Evolutionary conservation across 2,888 invertebrate genomes (phyloP).

Genomic region (Drosophila diplacantha): DNA sequence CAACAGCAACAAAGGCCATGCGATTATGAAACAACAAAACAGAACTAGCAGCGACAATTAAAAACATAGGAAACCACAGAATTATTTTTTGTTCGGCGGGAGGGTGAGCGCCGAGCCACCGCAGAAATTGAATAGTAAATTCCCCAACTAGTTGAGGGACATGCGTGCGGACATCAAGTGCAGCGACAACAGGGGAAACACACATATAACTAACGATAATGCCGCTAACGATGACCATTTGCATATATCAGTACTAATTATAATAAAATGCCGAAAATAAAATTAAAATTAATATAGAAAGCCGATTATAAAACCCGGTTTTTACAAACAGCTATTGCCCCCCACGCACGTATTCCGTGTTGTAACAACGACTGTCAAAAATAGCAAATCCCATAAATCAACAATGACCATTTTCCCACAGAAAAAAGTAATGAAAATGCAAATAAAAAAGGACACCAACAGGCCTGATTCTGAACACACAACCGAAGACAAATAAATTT

Average conservation of each 20-base stretch:
- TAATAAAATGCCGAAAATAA: slow-evolving; percentile 72
- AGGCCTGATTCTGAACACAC: slow-evolving; percentile 21
- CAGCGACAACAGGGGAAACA: slow-evolving; percentile 44
- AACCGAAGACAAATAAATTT: slow-evolving; percentile 36
- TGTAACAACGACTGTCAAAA: slow-evolving; percentile 63
- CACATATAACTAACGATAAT: slow-evolving; percentile 26
- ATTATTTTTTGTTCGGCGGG: slow-evolving; percentile 41
- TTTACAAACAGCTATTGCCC: slow-evolving; percentile 16
- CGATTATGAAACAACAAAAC: slow-evolving; percentile 49
- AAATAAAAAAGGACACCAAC: slow-evolving; percentile 24
- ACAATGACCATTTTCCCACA: slow-evolving; percentile 56
- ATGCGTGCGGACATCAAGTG: slow-evolving; percentile 58
- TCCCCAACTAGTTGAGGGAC: slow-evolving; percentile 38
- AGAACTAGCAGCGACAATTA: slow-evolving; percentile 52
- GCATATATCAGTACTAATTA: slow-evolving; percentile 70
- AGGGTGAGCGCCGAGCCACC: slow-evolving; percentile 24
- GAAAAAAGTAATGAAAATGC: slow-evolving; percentile 24
- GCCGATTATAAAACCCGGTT: slow-evolving; percentile 63
- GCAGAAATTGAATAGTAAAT: slow-evolving; percentile 40
- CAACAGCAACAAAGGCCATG: slow-evolving; percentile 53
- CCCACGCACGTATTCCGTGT: slow-evolving; percentile 18
- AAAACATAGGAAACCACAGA: slow-evolving; percentile 64
- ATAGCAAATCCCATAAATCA: slow-evolving; percentile 74
- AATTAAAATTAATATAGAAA: slow-evolving; percentile 73
- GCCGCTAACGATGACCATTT: slow-evolving; percentile 63